Evolutionary conservation across 2,888 invertebrate genomes (phyloP).

Genomic region (Scaptomyza cyrtandrae): DNA sequence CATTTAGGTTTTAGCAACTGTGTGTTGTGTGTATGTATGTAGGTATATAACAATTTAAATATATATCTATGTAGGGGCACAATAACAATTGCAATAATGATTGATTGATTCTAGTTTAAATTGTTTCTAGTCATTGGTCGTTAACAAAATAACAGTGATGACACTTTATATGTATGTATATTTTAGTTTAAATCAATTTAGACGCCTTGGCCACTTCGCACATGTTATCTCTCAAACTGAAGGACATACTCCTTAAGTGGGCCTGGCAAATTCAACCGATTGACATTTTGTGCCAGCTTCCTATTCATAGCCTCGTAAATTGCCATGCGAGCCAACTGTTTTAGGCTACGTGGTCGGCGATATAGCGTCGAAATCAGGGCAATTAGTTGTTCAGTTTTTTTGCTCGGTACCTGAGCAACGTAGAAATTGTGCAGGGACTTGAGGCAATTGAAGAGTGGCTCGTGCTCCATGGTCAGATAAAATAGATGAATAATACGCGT

Average conservation of each 20-base stretch:
- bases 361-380: constrained; percentile 87
- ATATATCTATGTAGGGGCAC: constrained; percentile 32
- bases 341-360: constrained; percentile 88
- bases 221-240: constrained; percentile 86
- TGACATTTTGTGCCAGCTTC: constrained; percentile 88
- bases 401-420: constrained; percentile 87
- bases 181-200: constrained; percentile 1
- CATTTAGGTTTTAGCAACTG: neutral
- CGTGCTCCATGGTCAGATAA: constrained; percentile 89
- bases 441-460: constrained; percentile 88
- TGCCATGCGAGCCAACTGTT: constrained; percentile 89
- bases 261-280: constrained; percentile 88
- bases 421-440: constrained; percentile 88
- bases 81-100: constrained; percentile 55
- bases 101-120: constrained; percentile 64
- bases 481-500: constrained; percentile 88
- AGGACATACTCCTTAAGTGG: constrained; percentile 89
- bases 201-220: constrained; percentile 11
- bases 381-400: constrained; percentile 87
- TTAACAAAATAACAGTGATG: constrained; percentile 50
- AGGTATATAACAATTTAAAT: neutral
- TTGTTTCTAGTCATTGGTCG: constrained; percentile 52
- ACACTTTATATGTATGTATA: constrained; percentile 6
- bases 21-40: constrained; percentile 1
- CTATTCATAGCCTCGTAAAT: constrained; percentile 89